Base-by-base conservation (phyloP, 2,888 invertebrate species). In the Galerucella nymphaeae region DNA sequence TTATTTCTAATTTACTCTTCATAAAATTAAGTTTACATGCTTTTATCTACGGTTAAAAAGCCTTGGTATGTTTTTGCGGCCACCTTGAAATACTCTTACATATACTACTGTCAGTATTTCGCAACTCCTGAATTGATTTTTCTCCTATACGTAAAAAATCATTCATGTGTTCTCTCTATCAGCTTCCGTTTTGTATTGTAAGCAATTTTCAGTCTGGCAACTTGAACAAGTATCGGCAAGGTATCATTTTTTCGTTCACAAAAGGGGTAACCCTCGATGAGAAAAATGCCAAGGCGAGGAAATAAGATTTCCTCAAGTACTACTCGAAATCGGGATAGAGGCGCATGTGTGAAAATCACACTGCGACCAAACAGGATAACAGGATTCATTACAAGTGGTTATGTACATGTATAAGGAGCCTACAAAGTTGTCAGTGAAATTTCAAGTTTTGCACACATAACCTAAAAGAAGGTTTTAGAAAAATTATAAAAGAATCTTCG, bases 231-330 rank as follows among this genome's bases (percentile, higher is more conserved):
- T 70, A 63, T 70, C 42, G 63, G 55, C 23, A 63, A 69, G 63
- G 63, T 69, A 63, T 69, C 63, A 69, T 70, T 70, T 70, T 63
- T 63, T 18, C 42, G 55, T 70, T 66, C 65, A 71, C 62, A 71
- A 66, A 66, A 66, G 66, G 66, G 62, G 62, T 55, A 55, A 71
- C 66, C 61, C 66, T 68, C 53, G 71, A 59, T 61, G 71, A 53
- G 66, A 38, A 66, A 59, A 65, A 65, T 59, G 65, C 50, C 16
- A 59, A 66, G 66, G 71, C 65, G 38, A 65, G 64, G 66, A 71
- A 71, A 71, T 71, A 65, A 42, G 50, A 66, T 71, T 71, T 66
- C 23, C 55, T 71, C 62, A 48, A 71, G 71, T 66, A 61, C 45
- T 69, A n/a, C 62, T 71, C 38, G 30, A 71, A 48, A 71, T 66